Evolutionary conservation across 2,113 vertebrate species (phyloP), one percentile per base, ranked within the genome.

Genomic region (Chaenogobius annularis): DNA sequence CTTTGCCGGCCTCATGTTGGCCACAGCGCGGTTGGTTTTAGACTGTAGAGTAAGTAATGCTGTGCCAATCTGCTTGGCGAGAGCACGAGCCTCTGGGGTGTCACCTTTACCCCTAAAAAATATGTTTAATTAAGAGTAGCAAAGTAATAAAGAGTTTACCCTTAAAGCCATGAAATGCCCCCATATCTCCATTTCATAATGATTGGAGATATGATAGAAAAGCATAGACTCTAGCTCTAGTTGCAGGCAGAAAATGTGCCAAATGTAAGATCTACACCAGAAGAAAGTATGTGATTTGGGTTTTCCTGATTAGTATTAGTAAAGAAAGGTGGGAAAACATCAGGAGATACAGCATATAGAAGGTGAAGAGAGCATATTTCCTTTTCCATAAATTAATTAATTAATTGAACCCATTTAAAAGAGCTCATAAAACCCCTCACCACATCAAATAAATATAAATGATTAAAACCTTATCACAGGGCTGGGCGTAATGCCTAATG

Each of bases 21-120:
- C 96, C 82, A 99, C 96, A 9, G 96, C 96, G n/a, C 91, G 93
- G 87, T 97, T 98, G 59, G 96, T 96, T 91, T 99, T 99, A 72
- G 95, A 94, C 92, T 99, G 98, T 66, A 99, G 89, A 68, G 94
- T 99, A 89, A 98, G 94, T 73, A 99, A 91, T 0, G 97, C 95
- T 0, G 95, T 95, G 0, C 95, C 96, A 48, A 99, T 96, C 87
- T 98, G 96, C 83, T 98, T 99, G 40, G 96, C 96, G 80, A 99
- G 80, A 0, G 94, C 94, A 75, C 98, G 94, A 7, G 96, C 96
- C 88, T 99, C 98, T 0, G 97, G 97, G 63, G 93, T 97, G 84
- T 98, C 95, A 48, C 98, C 98, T 93, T 98, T 99, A 76, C 98
- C 98, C 75, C 97, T 99, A 63, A n/a, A n/a, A 43, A 10, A 40